A percentile compares a stretch with the other conserved stretches of the same genome.
Conservation (phyloP, 2,888 invertebrate species). For the Heliconius ethilla region DNA sequence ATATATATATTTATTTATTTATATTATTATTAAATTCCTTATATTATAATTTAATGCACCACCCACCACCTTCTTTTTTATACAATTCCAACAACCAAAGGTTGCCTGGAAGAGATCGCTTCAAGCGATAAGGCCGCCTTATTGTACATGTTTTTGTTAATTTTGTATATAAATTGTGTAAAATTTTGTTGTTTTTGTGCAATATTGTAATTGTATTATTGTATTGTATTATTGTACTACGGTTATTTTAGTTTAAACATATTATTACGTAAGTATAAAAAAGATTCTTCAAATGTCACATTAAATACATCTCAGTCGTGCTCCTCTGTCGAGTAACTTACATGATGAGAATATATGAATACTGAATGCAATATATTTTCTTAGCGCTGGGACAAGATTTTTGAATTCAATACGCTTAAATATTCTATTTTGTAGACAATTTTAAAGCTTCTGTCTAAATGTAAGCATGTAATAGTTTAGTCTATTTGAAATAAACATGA, state of each 20-base stretch:
- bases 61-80: too few species aligned
- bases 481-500: background rate
- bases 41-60: too few species aligned
- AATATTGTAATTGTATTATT: too few species aligned
- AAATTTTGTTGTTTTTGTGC: too few species aligned
- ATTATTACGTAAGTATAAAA: background rate
- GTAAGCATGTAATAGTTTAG: background rate
- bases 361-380: constrained; percentile 14
- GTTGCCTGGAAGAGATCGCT: too few species aligned
- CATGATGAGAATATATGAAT: constrained; percentile 32
- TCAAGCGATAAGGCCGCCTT: too few species aligned
- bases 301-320: constrained; percentile 23
- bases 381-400: background rate
- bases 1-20: too few species aligned
- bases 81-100: too few species aligned
- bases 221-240: background rate
- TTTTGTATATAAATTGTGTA: too few species aligned
- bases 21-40: too few species aligned
- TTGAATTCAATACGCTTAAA: background rate
- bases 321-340: constrained; percentile 19
- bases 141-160: too few species aligned
- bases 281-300: background rate
- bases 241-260: background rate
- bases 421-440: background rate
- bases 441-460: background rate